These are phyloP conservation scores for Rhadinocentrus ornatus DNA, from an alignment of 2,797 vertebrate genomes.

Conservation along the genomic window DNA sequence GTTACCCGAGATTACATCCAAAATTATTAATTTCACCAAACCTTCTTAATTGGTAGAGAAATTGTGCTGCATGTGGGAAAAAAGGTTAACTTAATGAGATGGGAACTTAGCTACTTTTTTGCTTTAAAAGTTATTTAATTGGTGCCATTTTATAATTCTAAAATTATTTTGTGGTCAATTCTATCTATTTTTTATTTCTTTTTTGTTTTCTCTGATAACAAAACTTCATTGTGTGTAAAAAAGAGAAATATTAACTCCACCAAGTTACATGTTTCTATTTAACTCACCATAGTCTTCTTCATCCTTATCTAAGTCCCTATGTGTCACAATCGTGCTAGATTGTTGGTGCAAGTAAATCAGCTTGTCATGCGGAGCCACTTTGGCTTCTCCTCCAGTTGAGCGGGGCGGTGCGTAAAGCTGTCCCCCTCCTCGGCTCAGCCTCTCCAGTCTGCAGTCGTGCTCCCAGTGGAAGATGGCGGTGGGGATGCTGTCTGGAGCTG, in stretches of 20 bases:
- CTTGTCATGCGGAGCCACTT: slow-evolving; percentile 20
- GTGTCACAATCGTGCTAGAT: neutral
- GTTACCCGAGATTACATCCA: no score
- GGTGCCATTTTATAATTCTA: no score
- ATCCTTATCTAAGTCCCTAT: neutral
- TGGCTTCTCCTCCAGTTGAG: slow-evolving; percentile 15
- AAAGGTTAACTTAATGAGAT: no score
- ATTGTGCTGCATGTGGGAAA: no score
- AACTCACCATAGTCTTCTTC: neutral
- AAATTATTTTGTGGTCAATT: no score
- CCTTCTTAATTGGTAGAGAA: no score
- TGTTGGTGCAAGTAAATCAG: slow-evolving; percentile 2
- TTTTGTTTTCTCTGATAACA: neutral
- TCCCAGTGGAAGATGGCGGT: slow-evolving; percentile 90
- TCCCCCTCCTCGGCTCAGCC: slow-evolving; percentile 50
- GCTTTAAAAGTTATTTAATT: no score
- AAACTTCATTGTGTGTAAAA: neutral
- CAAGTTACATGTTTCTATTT: neutral
- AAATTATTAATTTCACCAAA: no score
- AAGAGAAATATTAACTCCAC: neutral
- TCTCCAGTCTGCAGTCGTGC: slow-evolving; percentile 67
- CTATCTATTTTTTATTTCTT: neutral
- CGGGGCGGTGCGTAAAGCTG: slow-evolving; percentile 53
- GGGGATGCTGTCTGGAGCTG: slow-evolving; percentile 79
- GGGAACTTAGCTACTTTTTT: no score